A percentile compares a stretch with the other conserved stretches of the same genome.
Conservation (phyloP, 2,113 vertebrate genomes). For the Chaetodon auriga region DNA sequence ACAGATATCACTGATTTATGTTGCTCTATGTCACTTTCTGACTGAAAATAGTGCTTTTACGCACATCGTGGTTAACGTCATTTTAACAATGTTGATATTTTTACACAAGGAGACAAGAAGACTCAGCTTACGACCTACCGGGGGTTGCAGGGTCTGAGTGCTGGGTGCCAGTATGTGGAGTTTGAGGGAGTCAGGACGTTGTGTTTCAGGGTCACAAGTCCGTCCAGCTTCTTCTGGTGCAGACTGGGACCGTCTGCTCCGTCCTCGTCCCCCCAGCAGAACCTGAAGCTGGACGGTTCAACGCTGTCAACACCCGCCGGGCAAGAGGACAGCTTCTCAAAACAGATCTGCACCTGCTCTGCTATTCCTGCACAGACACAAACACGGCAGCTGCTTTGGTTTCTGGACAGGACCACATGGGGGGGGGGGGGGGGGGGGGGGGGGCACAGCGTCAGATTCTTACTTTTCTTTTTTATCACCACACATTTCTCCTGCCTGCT, state of each 20-base stretch:
- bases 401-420: too few relatives aligned
- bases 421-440: too few relatives aligned
- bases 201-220: conserved; percentile 51
- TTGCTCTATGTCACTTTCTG: too few relatives aligned
- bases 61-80: too few relatives aligned
- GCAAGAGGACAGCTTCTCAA: conserved; percentile 82
- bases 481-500: background rate
- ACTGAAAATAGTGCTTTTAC: too few relatives aligned
- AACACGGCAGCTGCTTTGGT: too few relatives aligned
- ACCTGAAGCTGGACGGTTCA: conserved; percentile 88
- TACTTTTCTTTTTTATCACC: conserved; percentile 56
- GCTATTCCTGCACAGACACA: conserved; percentile 82
- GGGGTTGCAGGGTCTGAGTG: conserved; percentile 1
- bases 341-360: conserved; percentile 87
- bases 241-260: conserved; percentile 83
- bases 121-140: too few relatives aligned
- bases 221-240: conserved; percentile 84
- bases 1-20: too few relatives aligned
- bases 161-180: conserved; percentile 89
- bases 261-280: conserved; percentile 87
- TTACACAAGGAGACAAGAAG: too few relatives aligned
- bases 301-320: conserved; percentile 6
- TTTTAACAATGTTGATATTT: too few relatives aligned
- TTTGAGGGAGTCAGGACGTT: conserved; percentile 63
- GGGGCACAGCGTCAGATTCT: conserved; percentile 12